A percentile compares a stretch with the other conserved stretches of the same genome.
These are phyloP conservation scores for Pachliopta kotzebuea DNA, from an alignment of 2,888 invertebrate genomes.

Conservation along the genomic window DNA sequence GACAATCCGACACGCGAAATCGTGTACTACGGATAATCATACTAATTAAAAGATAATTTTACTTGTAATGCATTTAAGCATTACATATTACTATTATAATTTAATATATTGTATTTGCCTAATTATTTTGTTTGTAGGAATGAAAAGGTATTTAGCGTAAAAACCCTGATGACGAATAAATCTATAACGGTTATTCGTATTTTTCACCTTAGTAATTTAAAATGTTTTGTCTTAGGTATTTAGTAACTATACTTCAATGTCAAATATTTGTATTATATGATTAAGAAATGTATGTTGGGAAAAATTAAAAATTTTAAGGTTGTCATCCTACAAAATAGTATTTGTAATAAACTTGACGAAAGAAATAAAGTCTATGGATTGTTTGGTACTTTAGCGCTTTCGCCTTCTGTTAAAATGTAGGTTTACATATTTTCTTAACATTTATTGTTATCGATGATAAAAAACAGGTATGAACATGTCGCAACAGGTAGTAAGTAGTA, in stretches of 20 bases:
- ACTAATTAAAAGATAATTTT: slow-evolving; percentile 13
- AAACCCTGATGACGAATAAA: not conserved
- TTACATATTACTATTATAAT: not conserved
- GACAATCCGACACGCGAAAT: slow-evolving; percentile 34
- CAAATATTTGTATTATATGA: too few relatives aligned
- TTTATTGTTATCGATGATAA: slow-evolving; percentile 2
- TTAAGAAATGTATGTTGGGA: too few relatives aligned
- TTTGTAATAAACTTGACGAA: too few relatives aligned
- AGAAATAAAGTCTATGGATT: too few relatives aligned
- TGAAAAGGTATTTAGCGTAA: not conserved
- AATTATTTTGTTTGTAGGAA: not conserved
- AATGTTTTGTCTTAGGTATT: not conserved
- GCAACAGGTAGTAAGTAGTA: slow-evolving; percentile 36
- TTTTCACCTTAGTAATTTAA: not conserved
- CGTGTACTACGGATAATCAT: slow-evolving; percentile 25
- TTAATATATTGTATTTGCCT: not conserved
- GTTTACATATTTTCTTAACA: not conserved
- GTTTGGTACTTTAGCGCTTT: not conserved
- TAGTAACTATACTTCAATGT: not conserved
- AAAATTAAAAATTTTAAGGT: too few relatives aligned
- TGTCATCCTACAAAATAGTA: too few relatives aligned
- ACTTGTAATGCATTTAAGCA: not conserved
- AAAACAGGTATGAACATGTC: slow-evolving; percentile 45
- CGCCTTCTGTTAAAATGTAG: not conserved
- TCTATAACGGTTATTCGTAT: not conserved